A percentile compares a stretch with the other conserved stretches of the same genome.
These are phyloP conservation scores for Microhierax caerulescens DNA, from an alignment of 2,797 vertebrate species.

Conservation along the genomic window DNA sequence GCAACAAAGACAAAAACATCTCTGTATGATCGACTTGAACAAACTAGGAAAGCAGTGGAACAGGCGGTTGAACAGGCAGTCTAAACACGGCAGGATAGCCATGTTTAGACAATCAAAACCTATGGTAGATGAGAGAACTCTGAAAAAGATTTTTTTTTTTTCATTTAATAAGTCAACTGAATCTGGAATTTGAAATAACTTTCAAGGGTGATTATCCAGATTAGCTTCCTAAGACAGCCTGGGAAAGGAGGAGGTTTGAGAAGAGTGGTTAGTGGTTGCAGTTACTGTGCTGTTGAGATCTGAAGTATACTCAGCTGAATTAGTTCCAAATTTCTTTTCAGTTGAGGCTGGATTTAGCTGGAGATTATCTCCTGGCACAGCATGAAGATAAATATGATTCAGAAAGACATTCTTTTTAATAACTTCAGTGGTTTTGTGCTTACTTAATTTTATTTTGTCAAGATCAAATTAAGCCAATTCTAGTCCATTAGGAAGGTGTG, in stretches of 20 bases:
- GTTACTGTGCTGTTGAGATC: background rate
- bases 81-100: background rate
- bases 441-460: constrained; percentile 45
- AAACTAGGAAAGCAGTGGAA: background rate
- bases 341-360: background rate
- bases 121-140: background rate
- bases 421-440: background rate
- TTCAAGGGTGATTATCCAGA: background rate
- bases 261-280: background rate
- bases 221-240: background rate
- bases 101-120: background rate
- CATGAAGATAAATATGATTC: constrained; percentile 13
- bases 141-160: background rate
- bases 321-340: background rate
- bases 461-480: constrained; percentile 35
- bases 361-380: constrained; percentile 17
- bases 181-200: background rate
- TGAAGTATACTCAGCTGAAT: background rate
- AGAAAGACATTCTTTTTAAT: background rate
- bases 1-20: background rate
- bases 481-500: constrained; percentile 13
- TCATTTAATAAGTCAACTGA: background rate
- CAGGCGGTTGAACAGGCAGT: background rate
- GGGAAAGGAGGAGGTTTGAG: background rate
- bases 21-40: background rate